Conservation (phyloP, 2,888 invertebrate species). For the Encarsia formosa region DNA sequence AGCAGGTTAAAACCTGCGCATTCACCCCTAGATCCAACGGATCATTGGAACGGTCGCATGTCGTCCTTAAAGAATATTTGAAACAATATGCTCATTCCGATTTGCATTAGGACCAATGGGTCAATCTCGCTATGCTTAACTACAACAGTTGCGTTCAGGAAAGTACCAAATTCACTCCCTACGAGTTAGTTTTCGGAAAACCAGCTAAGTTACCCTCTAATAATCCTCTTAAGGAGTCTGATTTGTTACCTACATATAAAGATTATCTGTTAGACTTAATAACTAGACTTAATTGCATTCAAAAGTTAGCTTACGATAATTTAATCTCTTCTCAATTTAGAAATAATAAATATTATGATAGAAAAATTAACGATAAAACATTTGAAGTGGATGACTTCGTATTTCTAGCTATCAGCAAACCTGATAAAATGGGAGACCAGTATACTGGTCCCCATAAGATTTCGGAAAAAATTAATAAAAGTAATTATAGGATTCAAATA, state of each 20-base stretch:
- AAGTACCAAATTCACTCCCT: slow-evolving; percentile 21
- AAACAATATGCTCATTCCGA: background rate
- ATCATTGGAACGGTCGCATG: slow-evolving; percentile 28
- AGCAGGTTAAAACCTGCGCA: slow-evolving; percentile 24
- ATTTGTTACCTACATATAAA: background rate
- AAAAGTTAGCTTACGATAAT: background rate
- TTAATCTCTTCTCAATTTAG: background rate
- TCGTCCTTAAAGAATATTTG: slow-evolving; percentile 25
- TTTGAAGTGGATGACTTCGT: slow-evolving; percentile 3
- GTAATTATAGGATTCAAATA: too few relatives aligned
- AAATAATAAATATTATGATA: background rate
- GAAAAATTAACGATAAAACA: background rate
- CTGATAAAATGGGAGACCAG: background rate
- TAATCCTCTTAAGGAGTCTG: background rate
- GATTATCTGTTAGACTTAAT: slow-evolving; percentile 2
- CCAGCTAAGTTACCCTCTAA: background rate
- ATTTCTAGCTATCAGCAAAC: background rate
- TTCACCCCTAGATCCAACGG: slow-evolving; percentile 29
- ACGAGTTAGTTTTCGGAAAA: slow-evolving; percentile 9
- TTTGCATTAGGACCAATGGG: slow-evolving; percentile 24
- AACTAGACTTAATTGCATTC: background rate
- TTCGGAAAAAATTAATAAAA: too few relatives aligned
- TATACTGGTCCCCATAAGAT: too few relatives aligned
- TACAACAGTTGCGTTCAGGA: too few relatives aligned
- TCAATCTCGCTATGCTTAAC: too few relatives aligned